Evolutionary conservation across 2,113 vertebrate genomes (phyloP), one percentile per base, ranked within the genome.

Genomic region (Festucalex cinctus): DNA sequence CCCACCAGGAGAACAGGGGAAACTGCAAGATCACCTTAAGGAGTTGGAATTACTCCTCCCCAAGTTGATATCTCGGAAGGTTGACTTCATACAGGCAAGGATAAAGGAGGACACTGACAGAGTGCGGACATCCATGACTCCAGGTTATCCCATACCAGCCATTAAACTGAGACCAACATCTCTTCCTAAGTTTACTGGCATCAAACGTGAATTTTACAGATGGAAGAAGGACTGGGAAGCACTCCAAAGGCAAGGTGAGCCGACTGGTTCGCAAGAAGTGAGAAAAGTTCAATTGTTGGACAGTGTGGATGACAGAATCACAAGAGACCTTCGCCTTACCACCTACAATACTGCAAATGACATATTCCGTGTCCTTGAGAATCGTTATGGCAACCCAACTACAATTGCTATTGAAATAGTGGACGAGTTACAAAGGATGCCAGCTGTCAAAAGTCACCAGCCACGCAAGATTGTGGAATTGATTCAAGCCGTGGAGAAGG

Each of bases 321-420:
- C n/a, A 1, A 54, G 35, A 26, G 49, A 66, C 22, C 49, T 54
- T 12, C 48, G 28, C 5, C 35, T 54, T 2, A 48, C 63, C 12
- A 32, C 44, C 19, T 65, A 65, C 24, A 65, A 26, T 14, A 32
- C 43, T 7, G 44, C 26, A 20, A 24, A 65, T 49, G 63, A 65
- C 43, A 65, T 65, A 17, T 65, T 5, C 4, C 28, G 28, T 32
- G 28, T 32, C 28, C 28, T 32, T 32, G 63, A 49, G 10, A 65
- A 65, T 9, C 43, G 63, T 1, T 49, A 19, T 44, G 63, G 63
- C 26, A 65, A 49, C 17, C 39, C 9, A 48, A 32, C 22, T 20
- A 5, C 74, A 1, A 77, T 77, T 37, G 65, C 74, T 16, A 28
- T 77, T 9, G 71, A 81, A 56, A 77, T 74, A 20, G 53, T 77